Evolutionary conservation across 2,797 vertebrate genomes (phyloP), one percentile per base, ranked within the genome.

Genomic region (Macrochelys suwanniensis): DNA sequence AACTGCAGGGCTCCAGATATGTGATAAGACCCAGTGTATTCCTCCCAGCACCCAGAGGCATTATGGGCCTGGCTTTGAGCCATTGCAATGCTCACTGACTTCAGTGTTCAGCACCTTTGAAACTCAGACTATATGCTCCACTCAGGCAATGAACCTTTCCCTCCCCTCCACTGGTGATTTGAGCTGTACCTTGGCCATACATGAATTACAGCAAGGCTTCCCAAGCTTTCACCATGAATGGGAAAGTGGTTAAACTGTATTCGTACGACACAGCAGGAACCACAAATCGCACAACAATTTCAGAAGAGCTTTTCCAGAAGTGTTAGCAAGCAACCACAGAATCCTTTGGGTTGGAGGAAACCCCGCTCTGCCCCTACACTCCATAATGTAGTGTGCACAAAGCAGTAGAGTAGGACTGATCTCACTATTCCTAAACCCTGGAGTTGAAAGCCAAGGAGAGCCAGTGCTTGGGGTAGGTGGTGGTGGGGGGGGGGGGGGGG

Each of bases 391-490:
- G 26, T 28, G 26, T 57, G 56, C 56, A 68, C 33, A 68, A 37
- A 5, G n/a, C 17, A 68, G 8, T 21, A 19, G 17, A 8, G 19
- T 68, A 68, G n/a, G 65, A 37, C 9, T 68, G 17, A n/a, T 68
- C 19, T 68, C 17, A 68, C n/a, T 68, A n/a, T n/a, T 37, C 65
- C 65, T 68, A 37, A 78, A 19, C 77, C 9, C 77, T 50, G 10
- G 49, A 16, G 17, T 79, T 50, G 49, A 79, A 50, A 79, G 77
- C 47, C 77, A 51, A 21, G 49, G 49, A 79, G 31, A 5, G 49
- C 26, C 56, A 57, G 21, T 10, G 23, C 8, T 54, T 1, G 0
- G 53, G 21, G n/a, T n/a, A n/a, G n/a, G n/a, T n/a, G n/a, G n/a
- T n/a, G 21, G 49, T 1, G 1, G 51, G 16, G 17, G 37, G 2